Evolutionary conservation across 1,140 invertebrate species (phyloP), one percentile per base, ranked within the genome.

Genomic region (Eueides isabella): DNA sequence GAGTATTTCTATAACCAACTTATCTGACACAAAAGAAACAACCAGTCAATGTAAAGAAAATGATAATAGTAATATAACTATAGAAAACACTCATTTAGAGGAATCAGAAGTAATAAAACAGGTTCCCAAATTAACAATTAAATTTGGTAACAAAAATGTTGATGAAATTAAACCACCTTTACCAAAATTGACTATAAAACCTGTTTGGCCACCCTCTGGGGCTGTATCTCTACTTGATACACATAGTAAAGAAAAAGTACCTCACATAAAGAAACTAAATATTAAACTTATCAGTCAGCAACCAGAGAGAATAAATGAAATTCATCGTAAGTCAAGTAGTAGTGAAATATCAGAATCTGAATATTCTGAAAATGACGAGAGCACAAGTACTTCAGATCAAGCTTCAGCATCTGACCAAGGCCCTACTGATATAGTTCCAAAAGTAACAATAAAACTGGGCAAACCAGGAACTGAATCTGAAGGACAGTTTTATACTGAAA

Each of bases 341-440:
- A 93, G 92, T 87, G 92, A 93, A 84, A 90, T 93, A 80, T 93
- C 92, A 33, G 92, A 93, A 83, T 93, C 92, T 11, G 92, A 93
- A 83, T 90, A 84, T 80, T 93, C 92, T 41, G 92, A 93, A 85
- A 93, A 92, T 89, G 92, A 93, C 89, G 90, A 93, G 74, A 90
- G 83, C 64, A 82, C 88, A 31, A 92, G 90, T 75, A 92, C 91
- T 61, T 92, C 92, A 48, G 90, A 92, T 74, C 89, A 91, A 70
- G 83, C 90, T 26, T 91, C 90, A 35, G 80, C 88, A 5, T 92
- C 90, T 55, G 90, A 93, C 78, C 86, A 91, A 73, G 87, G 86
- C 23, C 67, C 84, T 61, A 74, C 79, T 67, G 91, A 92, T 77
- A 38, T 85, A 66, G 83, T 93, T 55, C 93, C 92, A 31, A 93